Conservation (phyloP, 2,888 invertebrate species). For the Zhuqinia jingwanae region DNA sequence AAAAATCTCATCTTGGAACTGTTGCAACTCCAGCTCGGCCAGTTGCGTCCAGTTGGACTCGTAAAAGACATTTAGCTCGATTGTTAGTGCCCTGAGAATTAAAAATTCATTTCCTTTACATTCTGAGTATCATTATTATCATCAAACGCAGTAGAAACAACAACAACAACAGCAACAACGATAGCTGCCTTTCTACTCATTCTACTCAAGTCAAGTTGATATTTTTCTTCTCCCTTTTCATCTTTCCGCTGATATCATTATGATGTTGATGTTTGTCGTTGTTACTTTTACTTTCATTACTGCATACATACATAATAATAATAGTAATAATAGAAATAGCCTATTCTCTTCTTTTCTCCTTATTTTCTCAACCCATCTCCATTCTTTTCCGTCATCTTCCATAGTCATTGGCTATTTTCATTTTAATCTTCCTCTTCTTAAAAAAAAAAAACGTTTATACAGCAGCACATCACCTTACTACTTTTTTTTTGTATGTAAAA, state of each 20-base stretch:
- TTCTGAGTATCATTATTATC: slow-evolving; percentile 15
- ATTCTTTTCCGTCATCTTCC: background rate
- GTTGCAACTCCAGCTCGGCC: slow-evolving; percentile 92
- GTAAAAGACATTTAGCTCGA: slow-evolving; percentile 91
- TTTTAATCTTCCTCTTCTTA: too few relatives aligned
- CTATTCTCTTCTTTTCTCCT: too few relatives aligned
- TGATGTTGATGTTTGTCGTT: background rate
- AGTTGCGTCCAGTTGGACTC: slow-evolving; percentile 95
- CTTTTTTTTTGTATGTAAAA: background rate
- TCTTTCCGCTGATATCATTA: background rate
- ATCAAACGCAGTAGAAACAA: background rate
- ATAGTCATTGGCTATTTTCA: too few relatives aligned
- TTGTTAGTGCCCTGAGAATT: slow-evolving; percentile 77
- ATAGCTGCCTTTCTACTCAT: background rate
- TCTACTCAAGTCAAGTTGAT: background rate
- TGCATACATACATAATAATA: too few relatives aligned
- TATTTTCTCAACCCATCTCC: background rate
- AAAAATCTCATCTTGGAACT: slow-evolving; percentile 86
- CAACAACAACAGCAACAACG: background rate
- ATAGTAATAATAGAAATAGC: too few relatives aligned
- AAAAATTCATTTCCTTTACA: slow-evolving; percentile 67
- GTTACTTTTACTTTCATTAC: slow-evolving; percentile 7
- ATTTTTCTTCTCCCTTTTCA: background rate
- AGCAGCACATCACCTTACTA: too few relatives aligned
- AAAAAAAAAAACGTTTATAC: too few relatives aligned